Evolutionary conservation across 1,140 invertebrate genomes (phyloP), one percentile per base, ranked within the genome.

Genomic region (Bombus vancouverensis): DNA sequence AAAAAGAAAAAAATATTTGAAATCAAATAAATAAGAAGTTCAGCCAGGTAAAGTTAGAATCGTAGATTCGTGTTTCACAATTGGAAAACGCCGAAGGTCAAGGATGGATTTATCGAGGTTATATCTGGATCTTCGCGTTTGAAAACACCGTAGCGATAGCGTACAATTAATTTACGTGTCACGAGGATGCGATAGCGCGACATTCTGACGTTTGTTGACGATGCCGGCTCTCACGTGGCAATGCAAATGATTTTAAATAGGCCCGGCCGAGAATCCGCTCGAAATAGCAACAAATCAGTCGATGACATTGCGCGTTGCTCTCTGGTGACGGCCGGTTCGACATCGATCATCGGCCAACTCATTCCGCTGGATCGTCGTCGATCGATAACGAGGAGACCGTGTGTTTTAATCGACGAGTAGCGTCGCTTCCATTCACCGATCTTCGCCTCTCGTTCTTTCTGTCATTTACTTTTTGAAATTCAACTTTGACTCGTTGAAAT

Each of bases 281-380:
- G 70, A 91, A 91, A 91, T 91, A 91, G 87, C 78, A 77, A 85
- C 85, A 88, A 22, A 87, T 89, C 91, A 92, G 89, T 89, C 88
- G 91, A 92, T 91, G 91, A 92, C 89, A 91, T 85, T 88, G 85
- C 85, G 83, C 84, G 70, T 66, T 28, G 72, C 42, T 83, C 39
- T 62, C 66, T 71, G 53, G 66, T 79, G 83, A 83, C 81, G 81
- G 74, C 57, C 6, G 53, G 73, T 86, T 83, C 81, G 85, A 86
- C 81, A 72, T 83, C 85, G 85, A 42, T 83, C 81, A 76, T 83
- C 85, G 57, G 85, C 73, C 81, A 77, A 70, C 76, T 80, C 76
- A 44, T 79, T 39, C 66, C 15, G 39, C 15, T 59, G 75, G 37
- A 70, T 80, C 83, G 83, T 84, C 76, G 72, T 84, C 83, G 83